These are phyloP conservation scores for Sebastiscus tertius DNA, from an alignment of 2,797 vertebrate species.

Conservation along the genomic window DNA sequence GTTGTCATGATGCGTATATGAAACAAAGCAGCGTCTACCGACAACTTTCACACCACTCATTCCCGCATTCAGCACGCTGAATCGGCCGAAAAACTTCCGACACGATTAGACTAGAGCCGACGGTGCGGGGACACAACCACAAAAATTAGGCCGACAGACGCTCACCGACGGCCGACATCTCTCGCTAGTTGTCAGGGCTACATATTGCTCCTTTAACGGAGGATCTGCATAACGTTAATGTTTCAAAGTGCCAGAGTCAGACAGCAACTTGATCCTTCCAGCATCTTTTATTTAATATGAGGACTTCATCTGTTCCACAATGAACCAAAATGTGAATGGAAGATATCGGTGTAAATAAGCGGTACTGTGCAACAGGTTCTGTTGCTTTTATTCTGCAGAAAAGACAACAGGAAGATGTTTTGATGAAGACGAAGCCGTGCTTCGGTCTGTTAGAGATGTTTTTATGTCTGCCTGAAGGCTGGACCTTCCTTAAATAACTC, in stretches of 20 bases:
- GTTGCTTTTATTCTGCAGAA: background rate
- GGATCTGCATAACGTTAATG: background rate
- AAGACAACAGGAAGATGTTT: background rate
- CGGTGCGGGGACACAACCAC: too few species aligned
- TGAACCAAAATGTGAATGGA: background rate
- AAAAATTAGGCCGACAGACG: too few species aligned
- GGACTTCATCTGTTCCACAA: background rate
- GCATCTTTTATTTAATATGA: background rate
- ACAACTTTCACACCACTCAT: too few species aligned
- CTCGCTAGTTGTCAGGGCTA: too few species aligned
- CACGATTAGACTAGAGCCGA: too few species aligned
- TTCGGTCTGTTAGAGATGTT: background rate
- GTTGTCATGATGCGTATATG: too few species aligned
- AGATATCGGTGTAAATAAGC: background rate
- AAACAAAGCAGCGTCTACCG: too few species aligned
- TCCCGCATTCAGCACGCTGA: too few species aligned
- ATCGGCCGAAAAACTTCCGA: too few species aligned
- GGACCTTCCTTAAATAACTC: slow-evolving; percentile 47
- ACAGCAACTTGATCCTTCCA: background rate
- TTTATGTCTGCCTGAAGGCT: slow-evolving; percentile 45
- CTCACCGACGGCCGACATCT: too few species aligned
- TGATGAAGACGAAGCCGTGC: background rate
- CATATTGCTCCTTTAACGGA: too few species aligned
- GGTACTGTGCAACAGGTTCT: background rate
- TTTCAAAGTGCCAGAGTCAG: background rate